Evolutionary conservation across 2,797 vertebrate genomes (phyloP), one percentile per base, ranked within the genome.

Genomic region (Masticophis lateralis): DNA sequence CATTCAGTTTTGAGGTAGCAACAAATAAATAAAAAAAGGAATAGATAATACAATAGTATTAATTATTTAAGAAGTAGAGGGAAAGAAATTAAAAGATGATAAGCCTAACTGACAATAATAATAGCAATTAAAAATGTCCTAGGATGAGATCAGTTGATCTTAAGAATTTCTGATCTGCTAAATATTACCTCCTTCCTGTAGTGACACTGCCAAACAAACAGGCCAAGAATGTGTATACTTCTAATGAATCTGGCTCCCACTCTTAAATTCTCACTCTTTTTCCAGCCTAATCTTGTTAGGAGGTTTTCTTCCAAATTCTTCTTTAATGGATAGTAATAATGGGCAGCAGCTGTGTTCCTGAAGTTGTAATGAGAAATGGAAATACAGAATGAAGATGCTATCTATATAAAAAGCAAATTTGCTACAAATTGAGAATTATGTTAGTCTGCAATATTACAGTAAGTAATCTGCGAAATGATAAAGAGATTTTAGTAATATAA

Each of bases 161-260:
- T 91, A 0, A 79, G 89, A 63, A 94, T 87, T 56, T 1, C 93
- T 95, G 96, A 95, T 66, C 91, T 0, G 27, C 95, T 14, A 93
- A 92, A 91, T 94, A 93, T 93, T 92, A 94, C 94, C 92, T 93
- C 94, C 93, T 96, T 95, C 87, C 51, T 86, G 63, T 55, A 94
- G 74, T 18, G 94, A 88, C 32, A 32, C 91, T 95, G 95, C 95
- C 96, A 96, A 95, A 88, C 12, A 69, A 89, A 90, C 92, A 93
- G 92, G 57, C 92, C 51, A 94, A 86, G 69, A 92, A 55, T 92
- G 83, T 88, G 91, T 90, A 86, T 2, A 91, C 59, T 92, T 88
- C 51, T 60, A 63, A 37, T 2, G 32, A 51, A 83, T 74, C 89
- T 60, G 18, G 3, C 27, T 91, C 57, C 51, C 60, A 20, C 11